Conservation (phyloP, 1,140 invertebrate species). For the Triops cancriformis region DNA sequence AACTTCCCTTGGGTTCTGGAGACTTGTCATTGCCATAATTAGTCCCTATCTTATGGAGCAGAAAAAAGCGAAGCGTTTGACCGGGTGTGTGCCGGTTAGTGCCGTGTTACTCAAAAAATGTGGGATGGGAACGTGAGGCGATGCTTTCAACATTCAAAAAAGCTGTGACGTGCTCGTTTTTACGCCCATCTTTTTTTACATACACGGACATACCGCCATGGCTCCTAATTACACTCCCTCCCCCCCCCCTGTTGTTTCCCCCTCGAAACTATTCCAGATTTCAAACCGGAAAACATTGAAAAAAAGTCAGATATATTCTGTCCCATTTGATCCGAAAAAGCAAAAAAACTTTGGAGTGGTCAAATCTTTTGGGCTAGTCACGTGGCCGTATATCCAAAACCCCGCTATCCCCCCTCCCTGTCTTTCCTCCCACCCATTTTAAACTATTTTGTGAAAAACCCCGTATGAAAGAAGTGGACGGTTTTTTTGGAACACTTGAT, state of each 20-base stretch:
- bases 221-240: not conserved
- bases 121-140: not conserved
- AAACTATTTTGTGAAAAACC: not conserved
- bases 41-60: not conserved
- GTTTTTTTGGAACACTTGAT: not conserved
- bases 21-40: constrained; percentile 12
- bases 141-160: not conserved
- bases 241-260: not conserved
- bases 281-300: too few relatives aligned
- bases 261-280: not conserved
- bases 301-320: not conserved
- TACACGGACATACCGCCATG: not conserved
- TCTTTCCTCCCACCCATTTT: not conserved
- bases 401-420: not conserved
- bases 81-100: not conserved
- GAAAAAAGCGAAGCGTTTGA: not conserved
- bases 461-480: not conserved
- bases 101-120: not conserved
- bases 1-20: not conserved
- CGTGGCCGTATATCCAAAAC: constrained; percentile 3
- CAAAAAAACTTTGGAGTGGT: not conserved
- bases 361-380: not conserved
- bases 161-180: not conserved
- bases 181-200: not conserved
- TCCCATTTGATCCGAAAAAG: not conserved